Percentiles rank a stretch among this genome's conserved stretches.
Evolutionary conservation across 2,113 vertebrate species (phyloP).

Genomic region (Phoxinus phoxinus): DNA sequence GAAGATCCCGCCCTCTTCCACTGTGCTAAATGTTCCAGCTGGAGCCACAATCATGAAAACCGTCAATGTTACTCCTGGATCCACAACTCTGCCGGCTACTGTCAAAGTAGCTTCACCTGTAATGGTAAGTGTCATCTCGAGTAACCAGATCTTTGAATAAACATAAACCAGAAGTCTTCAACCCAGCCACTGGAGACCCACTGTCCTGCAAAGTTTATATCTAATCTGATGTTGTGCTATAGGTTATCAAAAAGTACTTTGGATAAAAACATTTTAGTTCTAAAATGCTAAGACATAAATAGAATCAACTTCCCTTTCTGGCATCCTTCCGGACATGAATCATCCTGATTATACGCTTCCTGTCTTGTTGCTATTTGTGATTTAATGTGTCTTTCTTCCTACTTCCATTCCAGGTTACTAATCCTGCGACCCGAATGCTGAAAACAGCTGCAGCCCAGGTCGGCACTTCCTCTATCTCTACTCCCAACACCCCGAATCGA

Average conservation of each 20-base stretch:
- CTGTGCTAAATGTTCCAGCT: slow-evolving; percentile 78
- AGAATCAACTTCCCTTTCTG: slow-evolving; percentile 7
- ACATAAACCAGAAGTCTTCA: not conserved
- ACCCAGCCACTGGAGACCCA: too few species aligned
- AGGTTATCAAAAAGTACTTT: not conserved
- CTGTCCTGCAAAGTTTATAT: too few species aligned
- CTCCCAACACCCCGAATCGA: slow-evolving; percentile 76
- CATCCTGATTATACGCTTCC: not conserved
- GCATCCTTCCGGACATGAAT: not conserved
- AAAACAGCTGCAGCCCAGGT: slow-evolving; percentile 85
- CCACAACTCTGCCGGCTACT: slow-evolving; percentile 75
- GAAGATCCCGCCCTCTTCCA: slow-evolving; percentile 84
- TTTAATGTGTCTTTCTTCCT: not conserved
- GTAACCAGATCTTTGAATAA: not conserved
- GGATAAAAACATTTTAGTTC: not conserved
- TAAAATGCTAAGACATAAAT: not conserved
- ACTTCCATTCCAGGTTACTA: slow-evolving; percentile 76
- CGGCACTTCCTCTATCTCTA: slow-evolving; percentile 76
- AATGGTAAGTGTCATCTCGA: slow-evolving; percentile 69
- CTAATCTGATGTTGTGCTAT: not conserved
- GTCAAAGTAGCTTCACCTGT: slow-evolving; percentile 83
- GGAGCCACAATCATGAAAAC: slow-evolving; percentile 83
- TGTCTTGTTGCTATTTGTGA: not conserved
- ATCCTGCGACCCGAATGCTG: slow-evolving; percentile 84
- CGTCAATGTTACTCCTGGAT: slow-evolving; percentile 77